Percentiles rank a stretch among this genome's conserved stretches.
These are phyloP conservation scores for Tuberolachnus salignus DNA, from an alignment of 2,888 invertebrate genomes.

Conservation along the genomic window DNA sequence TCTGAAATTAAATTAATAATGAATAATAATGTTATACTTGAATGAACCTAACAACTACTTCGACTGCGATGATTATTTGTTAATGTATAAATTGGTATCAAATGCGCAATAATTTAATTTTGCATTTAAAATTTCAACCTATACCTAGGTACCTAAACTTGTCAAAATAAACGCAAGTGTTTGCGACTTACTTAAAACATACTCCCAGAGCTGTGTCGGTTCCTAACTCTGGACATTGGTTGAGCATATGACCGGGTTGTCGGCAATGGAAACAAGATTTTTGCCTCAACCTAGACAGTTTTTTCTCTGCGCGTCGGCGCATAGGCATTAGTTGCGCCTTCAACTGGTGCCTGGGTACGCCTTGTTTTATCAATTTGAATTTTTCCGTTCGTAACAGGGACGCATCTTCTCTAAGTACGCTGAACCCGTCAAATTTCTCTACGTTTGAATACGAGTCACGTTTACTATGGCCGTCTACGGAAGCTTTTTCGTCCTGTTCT, in stretches of 20 bases:
- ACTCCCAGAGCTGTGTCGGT: conserved; percentile 61
- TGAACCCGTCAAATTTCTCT: conserved; percentile 71
- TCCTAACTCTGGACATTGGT: conserved; percentile 77
- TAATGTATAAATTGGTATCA: too few species aligned
- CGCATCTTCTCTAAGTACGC: conserved; percentile 74
- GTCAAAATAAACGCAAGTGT: too few species aligned
- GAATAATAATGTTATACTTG: too few species aligned
- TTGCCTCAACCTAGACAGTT: conserved; percentile 70
- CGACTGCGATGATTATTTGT: too few species aligned
- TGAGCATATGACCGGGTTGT: conserved; percentile 78
- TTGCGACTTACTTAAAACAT: conserved; percentile 41
- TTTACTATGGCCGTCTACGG: background rate
- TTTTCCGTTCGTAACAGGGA: conserved; percentile 70
- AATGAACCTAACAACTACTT: too few species aligned
- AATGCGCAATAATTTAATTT: too few species aligned
- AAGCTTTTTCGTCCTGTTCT: background rate
- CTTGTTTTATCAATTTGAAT: conserved; percentile 69
- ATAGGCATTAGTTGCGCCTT: conserved; percentile 72
- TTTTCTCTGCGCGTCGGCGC: conserved; percentile 75
- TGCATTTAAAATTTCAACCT: too few species aligned
- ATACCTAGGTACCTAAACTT: too few species aligned
- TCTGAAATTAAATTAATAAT: conserved; percentile 72
- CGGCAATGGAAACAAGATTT: conserved; percentile 78
- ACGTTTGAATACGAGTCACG: conserved; percentile 24
- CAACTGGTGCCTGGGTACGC: conserved; percentile 72